These are phyloP conservation scores for Gobio occitaniae DNA, from an alignment of 2,797 vertebrate species.

Conservation along the genomic window DNA sequence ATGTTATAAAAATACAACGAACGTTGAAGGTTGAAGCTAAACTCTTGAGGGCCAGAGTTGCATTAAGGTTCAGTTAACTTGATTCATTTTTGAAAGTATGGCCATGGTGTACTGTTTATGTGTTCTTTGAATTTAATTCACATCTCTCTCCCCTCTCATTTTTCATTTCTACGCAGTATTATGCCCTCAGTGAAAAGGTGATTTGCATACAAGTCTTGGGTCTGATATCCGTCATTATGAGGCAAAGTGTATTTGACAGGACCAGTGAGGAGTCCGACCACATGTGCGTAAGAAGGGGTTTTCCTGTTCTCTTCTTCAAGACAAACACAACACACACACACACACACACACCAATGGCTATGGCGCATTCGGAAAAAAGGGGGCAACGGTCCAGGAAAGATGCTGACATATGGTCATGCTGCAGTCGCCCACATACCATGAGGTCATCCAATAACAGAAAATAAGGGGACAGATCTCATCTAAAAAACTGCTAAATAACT, in stretches of 20 bases:
- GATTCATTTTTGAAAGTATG: background rate
- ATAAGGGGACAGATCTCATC: background rate
- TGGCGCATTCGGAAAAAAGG: conserved; percentile 6
- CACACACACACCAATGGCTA: background rate
- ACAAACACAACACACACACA: conserved; percentile 46
- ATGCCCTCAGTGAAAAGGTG: conserved; percentile 13
- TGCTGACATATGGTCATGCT: conserved; percentile 45
- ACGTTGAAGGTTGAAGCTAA: no score
- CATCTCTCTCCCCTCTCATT: background rate
- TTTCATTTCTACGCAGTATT: background rate
- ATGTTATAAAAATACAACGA: no score
- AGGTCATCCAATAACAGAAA: conserved; percentile 46
- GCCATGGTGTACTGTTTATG: background rate
- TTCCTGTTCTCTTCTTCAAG: conserved; percentile 59
- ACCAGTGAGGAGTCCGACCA: conserved; percentile 51
- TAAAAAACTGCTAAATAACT: background rate
- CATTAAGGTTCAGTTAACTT: no score
- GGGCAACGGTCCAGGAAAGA: conserved; percentile 50
- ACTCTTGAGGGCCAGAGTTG: no score
- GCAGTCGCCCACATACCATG: conserved; percentile 41
- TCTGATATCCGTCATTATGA: conserved; percentile 30
- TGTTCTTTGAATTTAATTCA: background rate
- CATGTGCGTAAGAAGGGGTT: conserved; percentile 56
- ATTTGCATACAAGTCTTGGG: background rate
- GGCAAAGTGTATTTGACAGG: conserved; percentile 26